phyloP scores from a whole-genome alignment of 2,113 vertebrate species.

The Rhea americana region DNA sequence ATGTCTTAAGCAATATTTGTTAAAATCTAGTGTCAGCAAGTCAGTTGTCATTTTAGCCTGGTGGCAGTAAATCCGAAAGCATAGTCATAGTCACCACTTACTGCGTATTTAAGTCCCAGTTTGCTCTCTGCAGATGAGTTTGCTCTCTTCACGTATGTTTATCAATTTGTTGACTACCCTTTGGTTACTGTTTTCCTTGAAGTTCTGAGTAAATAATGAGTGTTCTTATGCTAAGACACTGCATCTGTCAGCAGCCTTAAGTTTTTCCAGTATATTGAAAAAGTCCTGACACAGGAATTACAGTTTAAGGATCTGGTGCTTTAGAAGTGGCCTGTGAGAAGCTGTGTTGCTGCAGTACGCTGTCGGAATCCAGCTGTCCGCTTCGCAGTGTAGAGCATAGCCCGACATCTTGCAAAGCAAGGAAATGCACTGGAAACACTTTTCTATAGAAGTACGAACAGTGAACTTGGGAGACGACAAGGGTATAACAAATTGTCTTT shows the following conservation, averaged over 20 bases:
- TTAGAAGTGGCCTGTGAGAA: background rate
- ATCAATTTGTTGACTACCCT: background rate
- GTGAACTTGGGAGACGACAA: background rate
- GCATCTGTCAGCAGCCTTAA: background rate
- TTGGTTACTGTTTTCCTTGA: background rate
- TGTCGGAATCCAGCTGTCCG: background rate
- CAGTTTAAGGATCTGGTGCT: background rate
- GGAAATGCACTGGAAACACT: rapidly evolving
- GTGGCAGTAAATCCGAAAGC: background rate
- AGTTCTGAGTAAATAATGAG: background rate
- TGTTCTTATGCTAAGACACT: too few species aligned
- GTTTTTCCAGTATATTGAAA: background rate
- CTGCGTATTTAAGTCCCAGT: background rate
- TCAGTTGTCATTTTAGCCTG: background rate
- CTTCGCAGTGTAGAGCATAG: background rate
- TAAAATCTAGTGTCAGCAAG: background rate
- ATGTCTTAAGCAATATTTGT: background rate
- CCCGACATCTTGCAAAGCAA: background rate
- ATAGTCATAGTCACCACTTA: background rate
- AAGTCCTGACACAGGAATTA: background rate
- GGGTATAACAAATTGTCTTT: background rate
- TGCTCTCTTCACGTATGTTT: background rate
- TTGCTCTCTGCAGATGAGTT: background rate
- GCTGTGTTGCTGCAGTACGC: background rate
- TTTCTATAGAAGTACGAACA: background rate